Evolutionary conservation across 2,888 invertebrate genomes (phyloP).

Genomic region (Plutella xylostella): DNA sequence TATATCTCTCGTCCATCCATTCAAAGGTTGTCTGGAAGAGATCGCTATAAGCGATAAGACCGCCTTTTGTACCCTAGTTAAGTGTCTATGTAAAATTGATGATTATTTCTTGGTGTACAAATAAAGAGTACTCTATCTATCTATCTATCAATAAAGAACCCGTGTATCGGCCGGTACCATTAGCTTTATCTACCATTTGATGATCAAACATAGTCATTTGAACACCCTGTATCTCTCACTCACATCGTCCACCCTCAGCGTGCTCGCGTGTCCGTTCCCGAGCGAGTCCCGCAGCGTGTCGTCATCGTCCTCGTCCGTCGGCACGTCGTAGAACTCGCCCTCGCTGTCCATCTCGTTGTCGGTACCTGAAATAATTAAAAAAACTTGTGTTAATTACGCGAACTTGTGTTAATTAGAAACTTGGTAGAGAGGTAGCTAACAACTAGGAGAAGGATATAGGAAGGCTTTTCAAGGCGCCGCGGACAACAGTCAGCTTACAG

Average conservation of each 20-base stretch:
- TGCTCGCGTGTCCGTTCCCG: slow-evolving; percentile 29
- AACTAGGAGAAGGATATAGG: neutral
- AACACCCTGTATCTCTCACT: slow-evolving; percentile 1
- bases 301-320: slow-evolving; percentile 48
- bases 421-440: neutral
- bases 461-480: neutral
- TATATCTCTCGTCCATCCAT: too few relatives aligned
- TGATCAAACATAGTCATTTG: slow-evolving; percentile 27
- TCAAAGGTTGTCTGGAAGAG: too few relatives aligned
- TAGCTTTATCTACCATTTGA: slow-evolving; percentile 1
- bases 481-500: neutral
- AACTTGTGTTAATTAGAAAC: slow-evolving; percentile 5
- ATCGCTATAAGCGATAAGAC: too few relatives aligned
- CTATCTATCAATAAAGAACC: too few relatives aligned
- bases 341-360: slow-evolving; percentile 61
- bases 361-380: slow-evolving; percentile 32
- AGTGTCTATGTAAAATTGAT: neutral
- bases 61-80: neutral
- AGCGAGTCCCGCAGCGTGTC: slow-evolving; percentile 40
- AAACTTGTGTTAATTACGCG: slow-evolving; percentile 7
- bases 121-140: neutral
- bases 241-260: slow-evolving; percentile 11
- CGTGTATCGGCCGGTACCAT: too few relatives aligned
- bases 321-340: slow-evolving; percentile 61
- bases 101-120: neutral